Evolutionary conservation across 1,140 invertebrate genomes (phyloP).

Genomic region (Hydropsyche tenuis): DNA sequence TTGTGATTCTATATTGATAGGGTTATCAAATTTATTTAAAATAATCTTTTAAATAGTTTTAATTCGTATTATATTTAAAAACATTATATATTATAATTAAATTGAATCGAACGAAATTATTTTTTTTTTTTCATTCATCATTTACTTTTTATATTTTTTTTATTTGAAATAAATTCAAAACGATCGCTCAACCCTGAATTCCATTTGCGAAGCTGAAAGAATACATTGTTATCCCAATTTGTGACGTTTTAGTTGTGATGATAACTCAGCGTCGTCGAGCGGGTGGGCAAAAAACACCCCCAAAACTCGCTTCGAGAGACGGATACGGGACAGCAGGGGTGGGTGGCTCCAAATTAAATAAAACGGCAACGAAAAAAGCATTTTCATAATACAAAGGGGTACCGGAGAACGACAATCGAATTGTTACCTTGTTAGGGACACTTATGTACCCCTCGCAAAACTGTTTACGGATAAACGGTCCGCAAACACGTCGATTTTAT

Average conservation of each 20-base stretch:
- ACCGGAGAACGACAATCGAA: constrained; percentile 41
- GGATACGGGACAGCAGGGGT: neutral
- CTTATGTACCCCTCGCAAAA: constrained; percentile 44
- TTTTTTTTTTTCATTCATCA: no score
- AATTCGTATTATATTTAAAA: no score
- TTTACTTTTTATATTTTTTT: neutral
- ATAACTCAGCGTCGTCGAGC: constrained; percentile 39
- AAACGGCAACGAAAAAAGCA: constrained; percentile 44
- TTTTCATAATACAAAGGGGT: constrained; percentile 47
- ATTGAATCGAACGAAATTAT: no score
- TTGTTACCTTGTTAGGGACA: constrained; percentile 46
- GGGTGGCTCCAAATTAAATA: constrained; percentile 41
- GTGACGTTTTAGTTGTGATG: constrained; percentile 49
- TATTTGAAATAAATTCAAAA: neutral
- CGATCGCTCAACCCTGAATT: constrained; percentile 31
- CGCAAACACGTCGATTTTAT: constrained; percentile 17
- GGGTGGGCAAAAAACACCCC: neutral
- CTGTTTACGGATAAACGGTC: constrained; percentile 38
- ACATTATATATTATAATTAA: no score
- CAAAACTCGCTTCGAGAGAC: neutral
- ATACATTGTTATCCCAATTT: constrained; percentile 51
- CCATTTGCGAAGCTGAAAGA: constrained; percentile 39
- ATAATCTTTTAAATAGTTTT: no score
- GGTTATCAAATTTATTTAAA: neutral
- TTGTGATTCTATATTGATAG: constrained; percentile 8